phyloP scores from a whole-genome alignment of 2,888 invertebrate genomes.

The Apamea sordens region DNA sequence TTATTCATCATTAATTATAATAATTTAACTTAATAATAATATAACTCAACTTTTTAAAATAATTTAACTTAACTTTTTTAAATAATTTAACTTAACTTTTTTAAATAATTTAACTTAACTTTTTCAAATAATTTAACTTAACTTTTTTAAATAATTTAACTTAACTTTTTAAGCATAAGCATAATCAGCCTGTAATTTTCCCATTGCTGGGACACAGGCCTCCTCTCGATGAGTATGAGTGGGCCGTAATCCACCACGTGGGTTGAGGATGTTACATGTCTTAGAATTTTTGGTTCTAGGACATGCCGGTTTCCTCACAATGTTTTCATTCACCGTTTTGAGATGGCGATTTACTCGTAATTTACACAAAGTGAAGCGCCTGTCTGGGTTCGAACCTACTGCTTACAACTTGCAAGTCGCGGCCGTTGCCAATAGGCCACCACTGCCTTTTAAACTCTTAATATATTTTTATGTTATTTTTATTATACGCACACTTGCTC shows the following conservation, averaged over 20 bases:
- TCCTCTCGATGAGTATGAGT: neutral
- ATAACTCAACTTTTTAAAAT: too few species aligned
- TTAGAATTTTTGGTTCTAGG: neutral
- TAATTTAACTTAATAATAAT: too few species aligned
- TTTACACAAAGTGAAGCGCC: neutral
- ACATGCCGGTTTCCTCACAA: neutral
- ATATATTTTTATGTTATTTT: slow-evolving; percentile 55
- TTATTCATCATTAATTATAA: too few species aligned
- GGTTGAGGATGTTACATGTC: neutral
- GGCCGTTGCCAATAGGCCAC: neutral
- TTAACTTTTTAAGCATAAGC: slow-evolving; percentile 10
- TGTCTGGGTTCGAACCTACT: neutral
- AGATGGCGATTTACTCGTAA: neutral
- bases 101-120: too few species aligned
- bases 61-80: too few species aligned
- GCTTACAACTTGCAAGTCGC: neutral
- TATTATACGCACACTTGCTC: slow-evolving; percentile 42
- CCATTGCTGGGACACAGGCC: neutral
- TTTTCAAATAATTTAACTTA: too few species aligned
- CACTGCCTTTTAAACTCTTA: slow-evolving; percentile 24
- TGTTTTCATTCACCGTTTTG: neutral
- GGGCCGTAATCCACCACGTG: neutral
- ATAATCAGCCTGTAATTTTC: neutral
- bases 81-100: too few species aligned
- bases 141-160: too few species aligned